Evolutionary conservation across 1,140 invertebrate species (phyloP).

Genomic region (Bombus superbus): DNA sequence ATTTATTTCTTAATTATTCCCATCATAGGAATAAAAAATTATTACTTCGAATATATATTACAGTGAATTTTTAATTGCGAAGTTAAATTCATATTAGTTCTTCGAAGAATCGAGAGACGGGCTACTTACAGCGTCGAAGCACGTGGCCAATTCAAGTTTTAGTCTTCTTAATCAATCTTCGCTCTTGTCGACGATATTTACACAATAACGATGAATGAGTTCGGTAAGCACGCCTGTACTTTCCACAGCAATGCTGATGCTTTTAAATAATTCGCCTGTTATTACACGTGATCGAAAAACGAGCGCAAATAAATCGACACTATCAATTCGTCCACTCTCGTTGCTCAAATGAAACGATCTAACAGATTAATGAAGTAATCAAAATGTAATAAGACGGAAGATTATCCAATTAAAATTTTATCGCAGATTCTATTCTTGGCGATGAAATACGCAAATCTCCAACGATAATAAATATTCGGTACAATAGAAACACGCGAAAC

Average conservation of each 20-base stretch:
- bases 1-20: no score
- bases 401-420: neutral
- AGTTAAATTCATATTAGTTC: no score
- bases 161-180: no score
- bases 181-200: slow-evolving; percentile 1
- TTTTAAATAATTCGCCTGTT: neutral
- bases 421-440: neutral
- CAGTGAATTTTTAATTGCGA: no score
- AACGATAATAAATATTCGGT: neutral
- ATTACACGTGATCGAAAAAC: neutral
- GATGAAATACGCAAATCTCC: no score
- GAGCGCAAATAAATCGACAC: neutral
- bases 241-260: no score
- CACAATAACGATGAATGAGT: neutral
- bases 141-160: neutral
- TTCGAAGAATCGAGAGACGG: neutral
- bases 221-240: neutral
- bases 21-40: no score
- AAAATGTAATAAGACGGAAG: neutral
- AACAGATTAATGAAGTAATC: no score
- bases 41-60: no score
- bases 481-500: no score
- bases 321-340: neutral
- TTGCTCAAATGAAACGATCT: no score
- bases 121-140: slow-evolving; percentile 12